Evolutionary conservation across 1,140 invertebrate genomes (phyloP).

Genomic region (Doryteuthis pealeii): DNA sequence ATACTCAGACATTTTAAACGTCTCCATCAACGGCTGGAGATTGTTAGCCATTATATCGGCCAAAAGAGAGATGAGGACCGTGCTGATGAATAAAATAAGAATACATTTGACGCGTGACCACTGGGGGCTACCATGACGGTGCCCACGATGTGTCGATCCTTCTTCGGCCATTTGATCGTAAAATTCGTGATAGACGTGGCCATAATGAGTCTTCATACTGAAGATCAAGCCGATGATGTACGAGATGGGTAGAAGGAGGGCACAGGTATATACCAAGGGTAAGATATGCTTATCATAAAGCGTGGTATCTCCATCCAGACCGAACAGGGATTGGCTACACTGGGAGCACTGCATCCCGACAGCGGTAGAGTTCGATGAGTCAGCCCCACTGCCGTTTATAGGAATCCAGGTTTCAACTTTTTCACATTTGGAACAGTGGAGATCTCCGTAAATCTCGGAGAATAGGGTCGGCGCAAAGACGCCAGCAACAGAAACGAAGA

Average conservation of each 20-base stretch:
- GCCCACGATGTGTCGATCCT: slow-evolving; percentile 7
- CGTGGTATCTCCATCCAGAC: slow-evolving; percentile 39
- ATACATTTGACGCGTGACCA: slow-evolving; percentile 51
- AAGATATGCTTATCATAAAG: slow-evolving; percentile 46
- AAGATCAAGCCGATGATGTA: slow-evolving; percentile 53
- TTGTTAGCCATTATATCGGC: slow-evolving; percentile 51
- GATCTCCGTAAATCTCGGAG: slow-evolving; percentile 48
- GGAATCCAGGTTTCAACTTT: slow-evolving; percentile 7
- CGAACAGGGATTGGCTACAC: slow-evolving; percentile 41
- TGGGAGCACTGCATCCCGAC: slow-evolving; percentile 38
- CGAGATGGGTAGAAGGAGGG: slow-evolving; percentile 44
- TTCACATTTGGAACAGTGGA: slow-evolving; percentile 47
- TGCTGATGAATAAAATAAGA: slow-evolving; percentile 43
- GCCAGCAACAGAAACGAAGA: slow-evolving; percentile 53
- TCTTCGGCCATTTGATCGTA: slow-evolving; percentile 33
- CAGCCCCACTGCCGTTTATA: slow-evolving; percentile 12
- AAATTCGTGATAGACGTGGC: slow-evolving; percentile 48
- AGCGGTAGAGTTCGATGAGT: slow-evolving; percentile 10
- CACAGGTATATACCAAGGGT: slow-evolving; percentile 48
- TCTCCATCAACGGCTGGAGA: slow-evolving; percentile 44
- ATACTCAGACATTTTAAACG: slow-evolving; percentile 49
- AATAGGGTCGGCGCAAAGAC: slow-evolving; percentile 56
- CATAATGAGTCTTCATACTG: slow-evolving; percentile 53
- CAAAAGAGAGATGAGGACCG: slow-evolving; percentile 50
- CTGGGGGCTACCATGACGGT: slow-evolving; percentile 33